Base-by-base conservation (phyloP, 2,113 vertebrate species). In the Neotoma lepida region DNA sequence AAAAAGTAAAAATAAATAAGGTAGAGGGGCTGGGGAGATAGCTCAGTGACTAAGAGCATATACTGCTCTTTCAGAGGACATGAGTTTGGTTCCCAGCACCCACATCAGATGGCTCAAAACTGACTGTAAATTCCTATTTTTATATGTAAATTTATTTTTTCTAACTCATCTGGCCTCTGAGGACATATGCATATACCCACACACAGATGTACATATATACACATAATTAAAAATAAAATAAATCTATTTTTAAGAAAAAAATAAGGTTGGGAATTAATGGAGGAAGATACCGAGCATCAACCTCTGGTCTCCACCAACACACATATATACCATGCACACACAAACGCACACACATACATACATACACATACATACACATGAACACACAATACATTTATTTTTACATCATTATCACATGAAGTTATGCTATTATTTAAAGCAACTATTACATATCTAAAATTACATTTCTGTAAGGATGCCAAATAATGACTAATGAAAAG, bases 361-460 rank as follows among this genome's bases (percentile, higher is more conserved):
- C 33, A 78, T 17, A 78, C 14, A 54, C 35, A n/a, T 4, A 2
- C 35, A 58, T 9, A 81, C 10, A 58, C 6, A 26, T 41, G 35
- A 51, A 78, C 30, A 78, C 9, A 94, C 89, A 92, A 63, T 30
- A 44, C 58, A 91, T 88, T 33, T 63, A 28, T 58, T 84, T 82
- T 90, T 84, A 66, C 20, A 71, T 90, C 7, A 24, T 87, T 18
- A 70, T 91, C 64, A 82, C n/a, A 35, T 86, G 71, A 81, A 93
- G 33, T 74, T 81, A 78, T 18, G 51, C 30, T 92, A 51, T 49
- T 89, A 89, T 76, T 56, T 94, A 92, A 82, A 64, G 39, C 8
- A 82, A n/a, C 26, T 80, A 78, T 39, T 74, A 88, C 20, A 84
- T 71, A 88, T 17, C 8, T 86, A 24, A 94, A 82, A 64, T 24